Percentiles rank a stretch among this genome's conserved stretches.
Evolutionary conservation across 2,113 vertebrate species (phyloP).

Genomic region (Dicrurus megarhynchus): DNA sequence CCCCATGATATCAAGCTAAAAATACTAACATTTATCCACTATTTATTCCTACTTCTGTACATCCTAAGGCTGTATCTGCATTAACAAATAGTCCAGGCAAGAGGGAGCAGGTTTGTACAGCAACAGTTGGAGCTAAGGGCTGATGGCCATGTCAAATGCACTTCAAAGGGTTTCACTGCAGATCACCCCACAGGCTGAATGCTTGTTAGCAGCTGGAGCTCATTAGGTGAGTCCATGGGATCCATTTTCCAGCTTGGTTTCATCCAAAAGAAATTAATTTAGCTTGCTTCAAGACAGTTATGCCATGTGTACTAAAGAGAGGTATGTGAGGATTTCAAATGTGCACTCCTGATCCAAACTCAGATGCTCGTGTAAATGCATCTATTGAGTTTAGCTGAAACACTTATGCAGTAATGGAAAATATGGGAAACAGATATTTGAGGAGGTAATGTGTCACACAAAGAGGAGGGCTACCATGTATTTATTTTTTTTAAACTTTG

Average conservation of each 20-base stretch:
- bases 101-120: neutral
- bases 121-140: neutral
- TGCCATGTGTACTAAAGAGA: neutral
- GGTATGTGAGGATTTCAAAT: neutral
- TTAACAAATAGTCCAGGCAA: neutral
- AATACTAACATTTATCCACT: neutral
- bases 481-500: neutral
- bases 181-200: neutral
- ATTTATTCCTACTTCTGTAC: neutral
- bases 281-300: neutral
- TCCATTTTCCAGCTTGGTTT: neutral
- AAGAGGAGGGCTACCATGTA: neutral
- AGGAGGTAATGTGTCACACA: neutral
- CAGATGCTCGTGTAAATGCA: accelerated
- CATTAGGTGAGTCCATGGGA: neutral
- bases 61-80: neutral
- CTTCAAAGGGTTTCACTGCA: neutral
- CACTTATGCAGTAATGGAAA: neutral
- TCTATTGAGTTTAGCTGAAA: neutral
- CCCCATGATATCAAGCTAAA: neutral
- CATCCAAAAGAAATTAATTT: neutral
- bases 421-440: neutral
- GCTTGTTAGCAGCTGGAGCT: neutral
- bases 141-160: neutral
- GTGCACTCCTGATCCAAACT: neutral